Evolutionary conservation across 2,797 vertebrate genomes (phyloP).

Genomic region (Sarcoramphus papa): DNA sequence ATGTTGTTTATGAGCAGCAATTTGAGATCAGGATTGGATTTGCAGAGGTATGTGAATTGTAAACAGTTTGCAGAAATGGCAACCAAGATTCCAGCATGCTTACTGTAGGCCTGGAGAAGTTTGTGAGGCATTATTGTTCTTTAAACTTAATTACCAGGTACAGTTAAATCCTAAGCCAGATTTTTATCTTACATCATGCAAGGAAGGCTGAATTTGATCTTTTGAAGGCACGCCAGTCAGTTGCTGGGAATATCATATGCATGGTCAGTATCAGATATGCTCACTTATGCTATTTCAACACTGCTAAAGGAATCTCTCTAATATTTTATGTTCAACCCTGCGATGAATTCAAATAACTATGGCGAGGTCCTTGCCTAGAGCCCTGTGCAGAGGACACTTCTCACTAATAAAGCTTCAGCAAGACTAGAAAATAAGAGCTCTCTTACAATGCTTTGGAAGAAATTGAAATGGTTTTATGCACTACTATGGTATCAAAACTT

Average conservation of each 20-base stretch:
- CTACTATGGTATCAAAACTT: background rate
- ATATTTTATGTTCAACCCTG: background rate
- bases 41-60: constrained; percentile 53
- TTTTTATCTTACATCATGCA: constrained; percentile 61
- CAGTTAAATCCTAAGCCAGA: constrained; percentile 64
- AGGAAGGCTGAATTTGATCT: constrained; percentile 60
- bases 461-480: background rate
- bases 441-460: background rate
- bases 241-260: constrained; percentile 46
- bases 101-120: background rate
- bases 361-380: background rate
- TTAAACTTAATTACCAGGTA: constrained; percentile 59
- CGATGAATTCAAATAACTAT: background rate
- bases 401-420: background rate
- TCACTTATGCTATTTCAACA: constrained; percentile 43
- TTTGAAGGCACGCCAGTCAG: constrained; percentile 54
- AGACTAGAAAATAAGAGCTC: background rate
- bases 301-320: constrained; percentile 26
- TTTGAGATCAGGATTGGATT: constrained; percentile 60
- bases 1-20: constrained; percentile 66
- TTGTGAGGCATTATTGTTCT: constrained; percentile 58
- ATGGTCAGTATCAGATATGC: constrained; percentile 53
- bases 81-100: constrained; percentile 47
- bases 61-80: constrained; percentile 67
- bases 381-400: background rate